Evolutionary conservation across 2,113 vertebrate genomes (phyloP).

Genomic region (Ramphastos sulfuratus): DNA sequence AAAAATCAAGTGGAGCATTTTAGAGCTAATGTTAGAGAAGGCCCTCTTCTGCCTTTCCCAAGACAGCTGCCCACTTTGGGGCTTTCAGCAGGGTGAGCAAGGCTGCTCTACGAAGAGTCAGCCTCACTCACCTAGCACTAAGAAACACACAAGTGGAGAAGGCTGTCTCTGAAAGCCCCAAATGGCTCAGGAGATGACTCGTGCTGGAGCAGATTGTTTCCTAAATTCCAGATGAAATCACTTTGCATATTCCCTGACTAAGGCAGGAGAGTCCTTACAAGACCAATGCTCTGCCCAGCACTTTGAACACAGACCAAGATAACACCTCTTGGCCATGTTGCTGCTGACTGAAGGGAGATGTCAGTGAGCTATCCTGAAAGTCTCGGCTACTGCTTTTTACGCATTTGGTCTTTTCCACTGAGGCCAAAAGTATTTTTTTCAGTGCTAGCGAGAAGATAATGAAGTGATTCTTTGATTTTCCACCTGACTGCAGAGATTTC

Average conservation of each 20-base stretch:
- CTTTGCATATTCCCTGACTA: slow-evolving; percentile 50
- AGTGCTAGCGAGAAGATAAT: slow-evolving; percentile 6
- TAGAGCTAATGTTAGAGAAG: neutral
- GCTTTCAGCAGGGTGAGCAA: neutral
- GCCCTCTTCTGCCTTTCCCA: neutral
- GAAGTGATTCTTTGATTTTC: neutral
- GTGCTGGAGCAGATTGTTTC: slow-evolving; percentile 41
- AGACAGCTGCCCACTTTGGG: neutral
- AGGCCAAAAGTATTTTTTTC: slow-evolving; percentile 33
- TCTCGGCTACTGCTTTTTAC: slow-evolving; percentile 23
- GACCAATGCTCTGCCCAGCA: neutral
- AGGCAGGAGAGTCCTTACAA: neutral
- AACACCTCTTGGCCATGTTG: neutral
- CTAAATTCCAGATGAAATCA: slow-evolving; percentile 54
- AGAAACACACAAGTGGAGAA: neutral
- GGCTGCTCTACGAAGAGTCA: neutral
- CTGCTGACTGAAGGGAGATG: slow-evolving; percentile 31
- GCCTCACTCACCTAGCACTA: neutral
- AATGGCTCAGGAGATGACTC: slow-evolving; percentile 58
- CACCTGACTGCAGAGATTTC: slow-evolving; percentile 22
- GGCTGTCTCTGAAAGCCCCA: slow-evolving; percentile 6
- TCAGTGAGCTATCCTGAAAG: slow-evolving; percentile 24
- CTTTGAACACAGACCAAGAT: neutral
- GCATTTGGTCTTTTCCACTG: slow-evolving; percentile 12
- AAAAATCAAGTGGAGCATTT: neutral